Conservation (phyloP, 1,140 invertebrate genomes). For the Drosophila tani region DNA sequence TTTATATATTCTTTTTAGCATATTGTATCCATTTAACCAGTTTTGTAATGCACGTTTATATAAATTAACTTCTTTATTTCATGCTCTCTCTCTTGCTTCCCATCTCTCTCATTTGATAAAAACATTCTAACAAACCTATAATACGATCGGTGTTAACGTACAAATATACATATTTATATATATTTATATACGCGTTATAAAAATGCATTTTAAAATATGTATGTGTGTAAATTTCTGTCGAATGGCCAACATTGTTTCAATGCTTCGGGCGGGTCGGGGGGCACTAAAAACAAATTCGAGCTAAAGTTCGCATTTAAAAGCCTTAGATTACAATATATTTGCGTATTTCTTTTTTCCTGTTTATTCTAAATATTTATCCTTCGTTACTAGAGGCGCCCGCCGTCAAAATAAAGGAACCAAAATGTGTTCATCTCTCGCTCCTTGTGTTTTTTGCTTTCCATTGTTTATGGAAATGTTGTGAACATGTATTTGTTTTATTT, state of each 20-base stretch:
- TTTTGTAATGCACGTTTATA: conserved; percentile 65
- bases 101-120: conserved; percentile 44
- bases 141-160: conserved; percentile 31
- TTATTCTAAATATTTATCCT: conserved; percentile 16
- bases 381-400: conserved; percentile 43
- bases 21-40: conserved; percentile 72
- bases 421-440: conserved; percentile 6
- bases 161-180: conserved; percentile 34
- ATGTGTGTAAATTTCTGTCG: conserved; percentile 7
- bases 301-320: conserved; percentile 58
- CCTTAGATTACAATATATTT: conserved; percentile 37
- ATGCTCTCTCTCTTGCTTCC: conserved; percentile 2
- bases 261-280: conserved; percentile 18
- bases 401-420: conserved; percentile 51
- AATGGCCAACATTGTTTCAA: conserved; percentile 30
- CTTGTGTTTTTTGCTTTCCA: conserved; percentile 18
- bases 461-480: conserved; percentile 25
- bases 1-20: conserved; percentile 19
- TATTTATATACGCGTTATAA: conserved; percentile 55
- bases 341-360: background rate
- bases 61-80: conserved; percentile 32
- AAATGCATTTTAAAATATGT: conserved; percentile 75
- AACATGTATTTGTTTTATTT: conserved; percentile 39
- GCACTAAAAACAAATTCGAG: conserved; percentile 67
- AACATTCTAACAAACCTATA: conserved; percentile 61